Evolutionary conservation across 2,888 invertebrate species (phyloP).

Genomic region (Pristionchus mayeri): DNA sequence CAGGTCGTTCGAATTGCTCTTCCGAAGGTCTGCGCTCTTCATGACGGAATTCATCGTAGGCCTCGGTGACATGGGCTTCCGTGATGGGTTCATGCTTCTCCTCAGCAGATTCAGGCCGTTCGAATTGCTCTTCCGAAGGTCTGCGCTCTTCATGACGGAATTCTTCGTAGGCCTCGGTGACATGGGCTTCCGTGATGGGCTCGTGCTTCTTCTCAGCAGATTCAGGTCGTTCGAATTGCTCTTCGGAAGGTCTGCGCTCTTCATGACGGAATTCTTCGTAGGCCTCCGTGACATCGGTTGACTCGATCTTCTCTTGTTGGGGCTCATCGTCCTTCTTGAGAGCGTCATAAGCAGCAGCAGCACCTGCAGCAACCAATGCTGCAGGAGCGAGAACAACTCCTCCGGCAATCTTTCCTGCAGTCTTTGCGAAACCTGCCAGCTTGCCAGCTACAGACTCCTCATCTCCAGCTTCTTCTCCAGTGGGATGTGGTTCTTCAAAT

Average conservation of each 20-base stretch:
- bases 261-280: background rate
- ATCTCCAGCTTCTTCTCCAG: conserved; percentile 11
- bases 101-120: background rate
- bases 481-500: background rate
- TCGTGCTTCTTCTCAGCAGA: background rate
- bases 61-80: background rate
- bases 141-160: background rate
- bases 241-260: background rate
- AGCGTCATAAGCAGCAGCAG: conserved; percentile 46
- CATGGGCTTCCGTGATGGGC: background rate
- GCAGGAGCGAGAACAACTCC: conserved; percentile 52
- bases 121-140: background rate
- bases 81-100: background rate
- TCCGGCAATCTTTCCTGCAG: conserved; percentile 55
- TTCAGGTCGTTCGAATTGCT: background rate
- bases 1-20: conserved; percentile 39
- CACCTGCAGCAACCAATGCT: conserved; percentile 50
- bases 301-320: background rate
- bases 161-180: conserved; percentile 44
- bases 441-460: conserved; percentile 31
- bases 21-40: background rate
- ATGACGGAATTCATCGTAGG: background rate
- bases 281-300: background rate
- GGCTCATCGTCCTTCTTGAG: conserved; percentile 22
- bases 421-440: conserved; percentile 50